phyloP scores from a whole-genome alignment of 2,113 vertebrate species.

The Mugil cephalus region DNA sequence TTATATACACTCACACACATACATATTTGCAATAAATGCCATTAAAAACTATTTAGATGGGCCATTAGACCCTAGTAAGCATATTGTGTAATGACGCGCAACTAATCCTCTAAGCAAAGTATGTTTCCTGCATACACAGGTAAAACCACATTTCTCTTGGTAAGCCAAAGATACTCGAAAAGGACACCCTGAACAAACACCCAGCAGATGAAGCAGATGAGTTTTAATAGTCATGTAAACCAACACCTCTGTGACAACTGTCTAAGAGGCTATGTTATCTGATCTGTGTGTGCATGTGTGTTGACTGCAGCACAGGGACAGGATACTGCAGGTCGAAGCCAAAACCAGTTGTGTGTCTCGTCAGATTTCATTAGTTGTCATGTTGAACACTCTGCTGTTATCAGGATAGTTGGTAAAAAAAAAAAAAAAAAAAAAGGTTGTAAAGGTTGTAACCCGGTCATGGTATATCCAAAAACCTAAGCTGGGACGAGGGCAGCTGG shows the following conservation, averaged over 20 bases:
- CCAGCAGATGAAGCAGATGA: background rate
- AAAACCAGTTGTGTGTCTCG: constrained; percentile 3
- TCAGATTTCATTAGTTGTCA: constrained; percentile 30
- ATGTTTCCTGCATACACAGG: background rate
- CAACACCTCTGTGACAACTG: constrained; percentile 58
- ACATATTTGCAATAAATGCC: too few relatives aligned
- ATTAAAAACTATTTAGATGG: too few relatives aligned
- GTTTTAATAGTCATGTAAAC: constrained; percentile 56
- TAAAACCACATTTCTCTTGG: too few relatives aligned
- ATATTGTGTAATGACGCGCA: background rate
- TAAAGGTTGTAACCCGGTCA: background rate
- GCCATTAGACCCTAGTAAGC: too few relatives aligned
- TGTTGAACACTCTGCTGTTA: constrained; percentile 20
- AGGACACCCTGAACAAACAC: too few relatives aligned
- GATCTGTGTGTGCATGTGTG: constrained; percentile 30
- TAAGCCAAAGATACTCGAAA: too few relatives aligned
- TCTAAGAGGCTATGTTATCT: constrained; percentile 47
- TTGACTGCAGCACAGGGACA: background rate
- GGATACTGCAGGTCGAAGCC: constrained; percentile 1
- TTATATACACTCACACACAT: too few relatives aligned
- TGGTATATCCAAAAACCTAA: too few relatives aligned
- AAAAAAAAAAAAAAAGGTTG: background rate
- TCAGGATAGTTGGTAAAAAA: constrained; percentile 38
- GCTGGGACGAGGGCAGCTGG: too few relatives aligned
- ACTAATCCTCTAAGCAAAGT: background rate